phyloP scores from a whole-genome alignment of 2,113 vertebrate species.

The Rhipidura dahli region DNA sequence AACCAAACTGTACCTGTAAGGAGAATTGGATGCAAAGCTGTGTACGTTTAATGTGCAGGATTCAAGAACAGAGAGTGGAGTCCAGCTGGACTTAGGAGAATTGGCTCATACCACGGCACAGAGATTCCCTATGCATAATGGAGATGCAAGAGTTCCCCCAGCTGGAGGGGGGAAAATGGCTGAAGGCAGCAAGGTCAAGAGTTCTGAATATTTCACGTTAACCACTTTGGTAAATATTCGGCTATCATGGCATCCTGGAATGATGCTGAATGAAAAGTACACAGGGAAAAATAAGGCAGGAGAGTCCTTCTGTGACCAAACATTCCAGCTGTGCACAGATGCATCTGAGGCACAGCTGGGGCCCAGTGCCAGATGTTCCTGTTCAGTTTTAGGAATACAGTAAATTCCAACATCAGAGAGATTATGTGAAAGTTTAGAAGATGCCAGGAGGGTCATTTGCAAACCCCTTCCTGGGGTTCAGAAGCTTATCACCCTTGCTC shows the following conservation, averaged over 20 bases:
- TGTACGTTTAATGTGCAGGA: background rate
- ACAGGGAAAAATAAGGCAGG: background rate
- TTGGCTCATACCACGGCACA: fast-evolving
- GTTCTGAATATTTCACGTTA: background rate
- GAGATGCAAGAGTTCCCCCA: background rate
- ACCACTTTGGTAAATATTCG: background rate
- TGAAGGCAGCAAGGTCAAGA: background rate
- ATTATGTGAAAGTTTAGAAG: background rate
- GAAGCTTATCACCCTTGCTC: background rate
- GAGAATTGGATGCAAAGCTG: background rate
- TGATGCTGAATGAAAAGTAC: background rate
- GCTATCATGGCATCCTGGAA: background rate
- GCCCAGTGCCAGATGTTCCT: background rate
- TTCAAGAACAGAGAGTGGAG: background rate
- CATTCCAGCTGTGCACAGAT: background rate
- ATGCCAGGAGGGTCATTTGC: background rate
- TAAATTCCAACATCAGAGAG: background rate
- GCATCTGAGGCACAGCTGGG: background rate
- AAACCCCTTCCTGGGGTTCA: background rate
- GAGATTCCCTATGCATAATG: fast-evolving
- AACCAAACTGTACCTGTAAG: background rate
- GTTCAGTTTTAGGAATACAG: background rate
- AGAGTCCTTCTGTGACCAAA: background rate
- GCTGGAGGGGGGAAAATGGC: background rate
- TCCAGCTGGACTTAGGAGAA: background rate